These are phyloP conservation scores for Calliopum simillimum DNA, from an alignment of 2,888 invertebrate species.

Conservation along the genomic window DNA sequence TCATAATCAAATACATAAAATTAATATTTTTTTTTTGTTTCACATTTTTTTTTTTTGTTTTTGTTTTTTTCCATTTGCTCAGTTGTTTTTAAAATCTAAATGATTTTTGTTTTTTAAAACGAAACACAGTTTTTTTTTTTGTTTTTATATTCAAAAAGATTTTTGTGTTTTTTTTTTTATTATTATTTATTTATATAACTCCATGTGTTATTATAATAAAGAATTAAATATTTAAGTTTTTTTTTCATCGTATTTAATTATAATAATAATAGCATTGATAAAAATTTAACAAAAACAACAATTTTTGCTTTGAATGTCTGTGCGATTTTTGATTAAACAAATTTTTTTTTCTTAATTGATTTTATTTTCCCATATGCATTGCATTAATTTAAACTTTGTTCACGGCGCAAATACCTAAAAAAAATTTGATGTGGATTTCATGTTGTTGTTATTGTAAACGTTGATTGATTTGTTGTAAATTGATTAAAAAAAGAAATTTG, in stretches of 20 bases:
- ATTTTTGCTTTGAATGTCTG: slow-evolving; percentile 22
- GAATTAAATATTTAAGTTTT: slow-evolving; percentile 46
- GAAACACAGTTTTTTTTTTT: slow-evolving; percentile 49
- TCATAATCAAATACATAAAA: slow-evolving; percentile 32
- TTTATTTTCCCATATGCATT: too few species aligned
- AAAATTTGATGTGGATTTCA: not conserved
- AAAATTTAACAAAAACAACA: slow-evolving; percentile 2
- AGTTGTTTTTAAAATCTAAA: slow-evolving; percentile 11
- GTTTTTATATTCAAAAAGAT: slow-evolving; percentile 31
- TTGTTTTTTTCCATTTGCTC: slow-evolving; percentile 6
- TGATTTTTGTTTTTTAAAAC: slow-evolving; percentile 45
- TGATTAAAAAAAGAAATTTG: not conserved
- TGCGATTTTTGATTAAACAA: slow-evolving; percentile 13
- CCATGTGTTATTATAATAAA: slow-evolving; percentile 34
- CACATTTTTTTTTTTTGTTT: slow-evolving; percentile 4
- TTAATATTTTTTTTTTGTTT: slow-evolving; percentile 18
- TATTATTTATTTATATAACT: slow-evolving; percentile 38
- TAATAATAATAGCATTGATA: slow-evolving; percentile 2
- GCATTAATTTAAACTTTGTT: too few species aligned
- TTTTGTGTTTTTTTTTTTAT: slow-evolving; percentile 40
- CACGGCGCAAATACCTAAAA: not conserved
- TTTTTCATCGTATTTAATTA: slow-evolving; percentile 21
- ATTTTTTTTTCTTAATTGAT: not conserved
- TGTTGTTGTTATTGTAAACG: slow-evolving; percentile 1
- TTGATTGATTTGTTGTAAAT: too few species aligned